Base-by-base conservation (phyloP, 2,797 vertebrate genomes). In the Remorina albescens region DNA sequence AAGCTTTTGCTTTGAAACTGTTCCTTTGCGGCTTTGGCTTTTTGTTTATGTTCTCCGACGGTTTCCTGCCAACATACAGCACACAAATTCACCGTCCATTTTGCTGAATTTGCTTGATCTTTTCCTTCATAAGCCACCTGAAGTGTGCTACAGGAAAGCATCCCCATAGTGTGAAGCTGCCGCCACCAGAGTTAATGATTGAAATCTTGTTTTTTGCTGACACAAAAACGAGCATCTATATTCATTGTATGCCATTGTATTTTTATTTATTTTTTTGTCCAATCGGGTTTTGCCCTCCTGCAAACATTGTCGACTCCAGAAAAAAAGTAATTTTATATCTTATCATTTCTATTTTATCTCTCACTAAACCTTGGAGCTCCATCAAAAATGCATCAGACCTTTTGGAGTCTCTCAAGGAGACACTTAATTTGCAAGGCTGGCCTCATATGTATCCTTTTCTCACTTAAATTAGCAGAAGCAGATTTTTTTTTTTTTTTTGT, bases 11-110 rank as follows among this genome's bases (percentile, higher is more conserved):
- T 66, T 65, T 67, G 23, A 64, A 67, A 51, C 76, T 47, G n/a
- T 60, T 81, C 36, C 5, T 63, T 60, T 71, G 3, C 58, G 66
- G 74, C 62, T 69, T 68, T 10, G 49, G 46, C 58, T 63, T 53
- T 53, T 50, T 67, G 42, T 75, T 83, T 54, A 51, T 74, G 78
- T 23, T 53, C 67, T 60, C 42, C 54, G 30, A 79, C 26, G 44
- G 58, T 66, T 41, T 30, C 32, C 51, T 41, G 16, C 67, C 53
- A 18, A 59, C 64, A 67, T 23, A 2, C 42, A 34, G 64, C 30
- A 8, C 44, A 28, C 21, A 10, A 71, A 47, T 68, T 65, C 26
- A 62, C 30, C 50, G 30, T 57, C 8, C 55, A 42, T 74, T 70
- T 64, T 54, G 19, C 46, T 60, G 15, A 8, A 13, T 67, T 78